phyloP scores from a whole-genome alignment of 2,888 invertebrate genomes.

The Hymenopus coronatus region DNA sequence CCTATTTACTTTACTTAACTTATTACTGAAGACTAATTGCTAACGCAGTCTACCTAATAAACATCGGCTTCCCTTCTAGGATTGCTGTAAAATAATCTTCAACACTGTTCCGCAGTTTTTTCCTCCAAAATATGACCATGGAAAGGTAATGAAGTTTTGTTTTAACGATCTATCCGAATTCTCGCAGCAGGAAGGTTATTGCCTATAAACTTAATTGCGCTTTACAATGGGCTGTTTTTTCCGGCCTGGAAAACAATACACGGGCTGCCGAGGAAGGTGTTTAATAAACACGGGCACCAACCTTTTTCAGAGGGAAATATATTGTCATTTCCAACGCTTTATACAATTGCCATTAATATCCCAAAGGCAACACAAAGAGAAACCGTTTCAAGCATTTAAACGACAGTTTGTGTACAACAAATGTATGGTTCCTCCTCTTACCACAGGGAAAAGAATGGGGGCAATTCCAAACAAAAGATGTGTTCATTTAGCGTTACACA shows the following conservation, averaged over 20 bases:
- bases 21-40: no score
- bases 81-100: no score
- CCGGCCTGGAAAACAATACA: neutral
- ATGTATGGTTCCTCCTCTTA: neutral
- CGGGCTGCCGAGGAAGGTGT: neutral
- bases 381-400: neutral
- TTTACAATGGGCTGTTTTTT: neutral
- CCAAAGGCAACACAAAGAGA: neutral
- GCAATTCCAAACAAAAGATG: neutral
- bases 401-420: neutral
- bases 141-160: no score
- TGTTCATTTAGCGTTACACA: neutral
- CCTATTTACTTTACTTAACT: no score
- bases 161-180: no score
- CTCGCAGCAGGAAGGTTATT: neutral
- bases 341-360: neutral
- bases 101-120: no score
- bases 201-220: neutral
- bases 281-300: neutral
- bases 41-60: no score
- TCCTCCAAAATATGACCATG: no score
- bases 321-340: neutral
- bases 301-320: neutral
- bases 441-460: neutral
- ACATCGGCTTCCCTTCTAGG: no score